Conservation (phyloP, 2,113 vertebrate species). For the Esox niger region DNA sequence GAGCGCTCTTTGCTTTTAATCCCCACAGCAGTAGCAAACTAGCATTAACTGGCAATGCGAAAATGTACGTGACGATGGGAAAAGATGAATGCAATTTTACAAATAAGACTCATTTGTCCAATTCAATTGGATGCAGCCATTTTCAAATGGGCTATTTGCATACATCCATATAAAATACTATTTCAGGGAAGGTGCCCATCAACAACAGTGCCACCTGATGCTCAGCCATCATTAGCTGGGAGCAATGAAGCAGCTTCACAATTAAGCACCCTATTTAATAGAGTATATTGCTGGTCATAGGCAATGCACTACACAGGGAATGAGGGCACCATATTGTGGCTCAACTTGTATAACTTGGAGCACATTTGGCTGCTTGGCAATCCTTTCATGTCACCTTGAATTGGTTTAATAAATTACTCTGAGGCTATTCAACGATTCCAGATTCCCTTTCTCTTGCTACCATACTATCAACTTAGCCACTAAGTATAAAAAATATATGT, state of each 20-base stretch:
- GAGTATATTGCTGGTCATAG: too few relatives aligned
- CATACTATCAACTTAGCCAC: constrained; percentile 14
- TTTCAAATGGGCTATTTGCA: constrained; percentile 79
- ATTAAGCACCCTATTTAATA: too few relatives aligned
- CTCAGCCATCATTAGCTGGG: constrained; percentile 60
- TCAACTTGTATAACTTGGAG: constrained; percentile 22
- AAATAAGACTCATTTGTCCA: constrained; percentile 52
- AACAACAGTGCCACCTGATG: constrained; percentile 79
- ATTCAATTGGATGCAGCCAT: constrained; percentile 78
- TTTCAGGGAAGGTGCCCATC: constrained; percentile 77
- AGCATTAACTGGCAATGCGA: constrained; percentile 53
- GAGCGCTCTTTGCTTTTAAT: constrained; percentile 59
- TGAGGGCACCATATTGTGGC: too few relatives aligned
- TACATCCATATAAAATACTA: constrained; percentile 79
- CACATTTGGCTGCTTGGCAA: constrained; percentile 41
- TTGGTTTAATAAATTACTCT: constrained; percentile 45
- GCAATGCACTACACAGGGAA: too few relatives aligned
- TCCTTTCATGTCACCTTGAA: constrained; percentile 45
- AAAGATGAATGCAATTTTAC: background rate
- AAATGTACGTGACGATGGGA: constrained; percentile 25
- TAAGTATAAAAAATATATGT: constrained; percentile 27
- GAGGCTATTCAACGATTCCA: background rate
- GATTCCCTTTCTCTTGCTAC: constrained; percentile 38
- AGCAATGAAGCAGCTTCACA: constrained; percentile 13
- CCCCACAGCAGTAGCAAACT: constrained; percentile 55